Evolutionary conservation across 2,888 invertebrate genomes (phyloP).

Genomic region (Epinotia nisella): DNA sequence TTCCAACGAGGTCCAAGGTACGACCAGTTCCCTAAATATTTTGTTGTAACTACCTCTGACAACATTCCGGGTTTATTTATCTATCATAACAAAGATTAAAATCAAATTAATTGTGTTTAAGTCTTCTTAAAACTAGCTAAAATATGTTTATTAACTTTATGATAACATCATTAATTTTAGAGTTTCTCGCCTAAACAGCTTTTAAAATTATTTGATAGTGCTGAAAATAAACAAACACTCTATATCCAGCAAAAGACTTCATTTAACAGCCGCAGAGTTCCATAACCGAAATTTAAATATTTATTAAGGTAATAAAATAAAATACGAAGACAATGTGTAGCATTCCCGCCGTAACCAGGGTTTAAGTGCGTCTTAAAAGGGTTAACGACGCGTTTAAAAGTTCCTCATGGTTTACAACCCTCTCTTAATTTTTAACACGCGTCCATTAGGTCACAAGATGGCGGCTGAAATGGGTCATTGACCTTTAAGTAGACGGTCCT

Average conservation of each 20-base stretch:
- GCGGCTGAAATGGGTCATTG: background rate
- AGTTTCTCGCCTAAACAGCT: background rate
- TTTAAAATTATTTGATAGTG: conserved; percentile 8
- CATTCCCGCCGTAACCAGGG: conserved; percentile 32
- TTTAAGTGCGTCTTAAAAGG: conserved; percentile 43
- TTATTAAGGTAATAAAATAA: conserved; percentile 40
- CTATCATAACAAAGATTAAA: background rate
- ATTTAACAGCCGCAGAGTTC: conserved; percentile 24
- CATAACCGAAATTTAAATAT: conserved; percentile 44
- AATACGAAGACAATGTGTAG: conserved; percentile 41
- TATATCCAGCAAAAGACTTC: conserved; percentile 14
- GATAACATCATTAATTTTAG: background rate
- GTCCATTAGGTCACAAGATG: conserved; percentile 41
- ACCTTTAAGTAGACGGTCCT: background rate
- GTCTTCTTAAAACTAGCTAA: background rate
- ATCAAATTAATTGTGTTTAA: no score
- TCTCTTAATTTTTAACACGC: conserved; percentile 44
- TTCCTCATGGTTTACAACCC: conserved; percentile 39
- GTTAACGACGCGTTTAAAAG: conserved; percentile 45
- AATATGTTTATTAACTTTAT: background rate
- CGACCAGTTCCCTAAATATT: no score
- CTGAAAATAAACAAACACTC: conserved; percentile 35
- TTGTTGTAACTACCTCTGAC: no score
- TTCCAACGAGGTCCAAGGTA: no score
- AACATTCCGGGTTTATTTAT: no score